These are phyloP conservation scores for Alces alces DNA, from an alignment of 2,113 vertebrate species.

Conservation along the genomic window DNA sequence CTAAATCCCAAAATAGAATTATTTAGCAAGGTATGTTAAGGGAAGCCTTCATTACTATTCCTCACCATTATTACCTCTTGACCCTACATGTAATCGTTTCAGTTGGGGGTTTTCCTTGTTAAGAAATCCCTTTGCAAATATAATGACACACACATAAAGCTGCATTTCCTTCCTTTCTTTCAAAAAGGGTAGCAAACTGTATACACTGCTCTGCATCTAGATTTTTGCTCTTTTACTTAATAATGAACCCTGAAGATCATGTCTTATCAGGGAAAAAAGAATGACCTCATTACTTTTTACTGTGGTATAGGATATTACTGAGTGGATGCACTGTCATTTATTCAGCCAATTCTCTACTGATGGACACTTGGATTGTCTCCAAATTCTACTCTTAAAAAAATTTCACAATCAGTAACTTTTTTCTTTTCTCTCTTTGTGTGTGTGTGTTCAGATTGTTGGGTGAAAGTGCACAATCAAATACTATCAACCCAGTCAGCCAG, in stretches of 20 bases:
- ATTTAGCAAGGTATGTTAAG: background rate
- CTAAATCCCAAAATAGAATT: background rate
- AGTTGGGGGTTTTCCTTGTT: background rate
- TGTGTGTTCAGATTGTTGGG: background rate
- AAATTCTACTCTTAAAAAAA: background rate
- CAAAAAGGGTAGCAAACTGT: background rate
- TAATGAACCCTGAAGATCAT: background rate
- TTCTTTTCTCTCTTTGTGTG: background rate
- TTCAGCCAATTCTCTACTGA: background rate
- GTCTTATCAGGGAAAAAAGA: background rate
- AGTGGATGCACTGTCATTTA: background rate
- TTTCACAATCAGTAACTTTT: background rate
- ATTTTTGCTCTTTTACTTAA: background rate
- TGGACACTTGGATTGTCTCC: background rate
- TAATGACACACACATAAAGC: background rate
- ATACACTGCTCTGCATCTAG: background rate
- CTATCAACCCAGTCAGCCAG: background rate
- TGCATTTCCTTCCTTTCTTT: background rate
- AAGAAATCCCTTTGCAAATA: background rate
- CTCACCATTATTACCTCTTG: background rate
- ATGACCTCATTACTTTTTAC: background rate
- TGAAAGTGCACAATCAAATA: background rate
- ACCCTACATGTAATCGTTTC: background rate
- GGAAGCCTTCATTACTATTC: background rate
- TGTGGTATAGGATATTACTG: background rate